A percentile compares a stretch with the other conserved stretches of the same genome.
Conservation (phyloP, 2,113 vertebrate genomes). For the Lethenteron reissneri region DNA sequence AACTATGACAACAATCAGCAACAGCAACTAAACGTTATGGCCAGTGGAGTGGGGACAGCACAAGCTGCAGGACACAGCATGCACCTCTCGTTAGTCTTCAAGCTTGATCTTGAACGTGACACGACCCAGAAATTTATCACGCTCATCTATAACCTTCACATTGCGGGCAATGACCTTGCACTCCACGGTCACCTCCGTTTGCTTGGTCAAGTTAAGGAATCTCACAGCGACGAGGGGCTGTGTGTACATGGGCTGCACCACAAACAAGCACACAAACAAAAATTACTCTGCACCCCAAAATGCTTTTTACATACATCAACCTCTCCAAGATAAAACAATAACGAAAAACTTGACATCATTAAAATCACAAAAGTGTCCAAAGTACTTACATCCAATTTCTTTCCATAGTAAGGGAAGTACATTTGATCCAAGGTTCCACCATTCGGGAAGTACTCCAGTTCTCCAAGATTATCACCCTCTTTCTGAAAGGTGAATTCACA, state of each 20-base stretch:
- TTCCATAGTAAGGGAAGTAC: slow-evolving; percentile 91
- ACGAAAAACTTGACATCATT: background rate
- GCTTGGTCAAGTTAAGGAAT: slow-evolving; percentile 29
- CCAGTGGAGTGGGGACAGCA: slow-evolving; percentile 12
- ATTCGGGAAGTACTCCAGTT: slow-evolving; percentile 39
- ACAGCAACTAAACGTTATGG: background rate
- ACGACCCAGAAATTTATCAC: slow-evolving; percentile 86
- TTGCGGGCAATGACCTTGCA: slow-evolving; percentile 57
- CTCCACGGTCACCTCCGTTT: slow-evolving; percentile 45
- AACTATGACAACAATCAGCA: background rate
- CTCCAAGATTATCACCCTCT: slow-evolving; percentile 19
- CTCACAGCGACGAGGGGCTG: slow-evolving; percentile 82
- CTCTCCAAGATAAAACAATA: background rate
- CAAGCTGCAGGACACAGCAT: slow-evolving; percentile 20
- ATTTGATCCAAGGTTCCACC: slow-evolving; percentile 50
- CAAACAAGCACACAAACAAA: slow-evolving; percentile 4
- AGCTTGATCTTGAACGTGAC: slow-evolving; percentile 56
- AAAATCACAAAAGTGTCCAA: slow-evolving; percentile 7
- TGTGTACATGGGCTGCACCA: slow-evolving; percentile 46
- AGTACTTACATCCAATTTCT: slow-evolving; percentile 65
- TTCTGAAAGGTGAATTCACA: slow-evolving; percentile 24
- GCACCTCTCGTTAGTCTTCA: slow-evolving; percentile 27
- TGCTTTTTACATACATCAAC: background rate
- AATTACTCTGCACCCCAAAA: background rate
- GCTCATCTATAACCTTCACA: slow-evolving; percentile 51